A percentile compares a stretch with the other conserved stretches of the same genome.
Evolutionary conservation across 2,888 invertebrate species (phyloP).

Genomic region (Brachyopa scutellaris): DNA sequence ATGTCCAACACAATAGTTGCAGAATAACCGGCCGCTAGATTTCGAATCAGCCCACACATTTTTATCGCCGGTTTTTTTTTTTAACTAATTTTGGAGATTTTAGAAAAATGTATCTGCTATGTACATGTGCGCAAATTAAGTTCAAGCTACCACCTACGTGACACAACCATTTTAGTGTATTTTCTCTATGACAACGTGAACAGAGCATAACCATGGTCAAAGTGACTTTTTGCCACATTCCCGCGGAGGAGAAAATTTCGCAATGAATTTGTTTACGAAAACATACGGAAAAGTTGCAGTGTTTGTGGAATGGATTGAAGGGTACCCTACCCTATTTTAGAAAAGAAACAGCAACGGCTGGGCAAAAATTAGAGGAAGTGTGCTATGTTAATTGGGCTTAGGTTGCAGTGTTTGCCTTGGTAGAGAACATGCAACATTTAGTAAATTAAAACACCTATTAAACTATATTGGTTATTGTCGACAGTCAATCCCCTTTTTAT

Average conservation of each 20-base stretch:
- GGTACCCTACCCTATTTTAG: background rate
- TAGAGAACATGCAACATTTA: no score
- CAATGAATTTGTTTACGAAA: background rate
- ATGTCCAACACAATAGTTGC: background rate
- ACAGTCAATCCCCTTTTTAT: no score
- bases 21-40: background rate
- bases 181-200: conserved; percentile 22
- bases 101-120: background rate
- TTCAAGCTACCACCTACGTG: conserved; percentile 37
- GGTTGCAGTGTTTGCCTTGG: no score
- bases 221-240: conserved; percentile 11
- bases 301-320: background rate
- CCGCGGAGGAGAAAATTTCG: conserved; percentile 4
- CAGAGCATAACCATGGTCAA: conserved; percentile 42
- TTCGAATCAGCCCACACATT: background rate
- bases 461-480: no score
- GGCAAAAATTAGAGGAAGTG: no score
- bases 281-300: background rate
- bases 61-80: background rate
- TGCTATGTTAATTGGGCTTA: no score
- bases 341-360: no score
- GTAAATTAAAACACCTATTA: no score
- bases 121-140: conserved; percentile 4
- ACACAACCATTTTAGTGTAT: conserved; percentile 19
- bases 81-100: background rate